Evolutionary conservation across 2,888 invertebrate genomes (phyloP), one percentile per base, ranked within the genome.

Genomic region (Rapana venosa): DNA sequence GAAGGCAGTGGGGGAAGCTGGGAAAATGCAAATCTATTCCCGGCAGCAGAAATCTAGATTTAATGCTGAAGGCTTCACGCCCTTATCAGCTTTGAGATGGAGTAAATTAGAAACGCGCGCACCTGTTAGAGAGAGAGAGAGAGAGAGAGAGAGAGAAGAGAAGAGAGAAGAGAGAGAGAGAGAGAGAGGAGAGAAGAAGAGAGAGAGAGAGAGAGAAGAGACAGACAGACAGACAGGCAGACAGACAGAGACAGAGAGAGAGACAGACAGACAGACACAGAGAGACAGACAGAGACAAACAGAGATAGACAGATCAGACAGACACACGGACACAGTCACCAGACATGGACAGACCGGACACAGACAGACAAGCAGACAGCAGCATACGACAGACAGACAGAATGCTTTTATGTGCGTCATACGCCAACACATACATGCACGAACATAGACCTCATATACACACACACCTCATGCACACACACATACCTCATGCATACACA

Each of bases 131-230:
- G 8, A 47, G 47, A 47, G 47, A 47, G 47, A 32, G 77, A 79
- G 77, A 79, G 32, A 79, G 77, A 79, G 32, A 32, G 77, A 77
- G 74, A 74, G 74, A 74, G 74, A 74, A n/a, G 26, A n/a, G 26
- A n/a, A 74, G 74, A 74, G 74, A 74, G 74, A 74, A 74, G 74
- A 74, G 74, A 74, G 74, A 74, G 74, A 74, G 74, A 74, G 74
- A 74, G 74, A 74, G 74, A 74, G 74, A 74, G 74, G 26, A n/a
- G 74, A n/a, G 74, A n/a, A n/a, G 0, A n/a, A 20, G 79, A 22
- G 66, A 22, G 66, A 17, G 66, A 66, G 66, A 35, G 35, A 22
- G 79, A 79, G 79, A 35, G 79, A 79, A 17, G 15, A 26, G 79
- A 79, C 17, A 79, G 15, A 17, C 35, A 79, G 8, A 13, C 66